Conservation (phyloP, 2,113 vertebrate genomes). For the Stegostoma tigrinum region DNA sequence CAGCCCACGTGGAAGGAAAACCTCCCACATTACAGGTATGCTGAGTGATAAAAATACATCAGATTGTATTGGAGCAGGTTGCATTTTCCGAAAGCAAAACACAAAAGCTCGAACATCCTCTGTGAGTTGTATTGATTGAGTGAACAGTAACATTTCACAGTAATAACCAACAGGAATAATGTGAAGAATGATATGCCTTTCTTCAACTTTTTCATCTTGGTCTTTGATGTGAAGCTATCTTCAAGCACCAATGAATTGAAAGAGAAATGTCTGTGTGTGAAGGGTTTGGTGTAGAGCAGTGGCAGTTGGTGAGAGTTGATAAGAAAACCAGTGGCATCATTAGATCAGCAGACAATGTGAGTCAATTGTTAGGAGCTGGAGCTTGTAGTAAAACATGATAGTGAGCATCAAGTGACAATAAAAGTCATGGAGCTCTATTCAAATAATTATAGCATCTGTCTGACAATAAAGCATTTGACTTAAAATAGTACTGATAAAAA, state of each 20-base stretch:
- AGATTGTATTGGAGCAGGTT: neutral
- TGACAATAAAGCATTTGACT: neutral
- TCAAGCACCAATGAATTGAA: neutral
- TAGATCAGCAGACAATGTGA: neutral
- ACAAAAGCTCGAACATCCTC: neutral
- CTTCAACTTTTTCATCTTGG: neutral
- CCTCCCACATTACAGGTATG: neutral
- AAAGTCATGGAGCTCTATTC: neutral
- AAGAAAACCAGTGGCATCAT: neutral
- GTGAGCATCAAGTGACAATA: slow-evolving; percentile 19
- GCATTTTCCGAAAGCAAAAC: neutral
- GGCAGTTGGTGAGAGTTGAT: neutral
- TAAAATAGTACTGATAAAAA: neutral
- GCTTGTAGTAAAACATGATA: neutral
- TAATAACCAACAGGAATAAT: neutral
- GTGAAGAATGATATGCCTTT: neutral
- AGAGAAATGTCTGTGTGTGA: neutral
- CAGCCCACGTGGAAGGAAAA: neutral
- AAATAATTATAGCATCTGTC: neutral
- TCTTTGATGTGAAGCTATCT: neutral
- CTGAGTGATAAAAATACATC: neutral
- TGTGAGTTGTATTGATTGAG: neutral
- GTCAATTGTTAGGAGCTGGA: neutral
- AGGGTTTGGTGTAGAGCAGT: neutral
- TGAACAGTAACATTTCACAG: neutral